phyloP scores from a whole-genome alignment of 2,113 vertebrate species.

The Cettia cetti region DNA sequence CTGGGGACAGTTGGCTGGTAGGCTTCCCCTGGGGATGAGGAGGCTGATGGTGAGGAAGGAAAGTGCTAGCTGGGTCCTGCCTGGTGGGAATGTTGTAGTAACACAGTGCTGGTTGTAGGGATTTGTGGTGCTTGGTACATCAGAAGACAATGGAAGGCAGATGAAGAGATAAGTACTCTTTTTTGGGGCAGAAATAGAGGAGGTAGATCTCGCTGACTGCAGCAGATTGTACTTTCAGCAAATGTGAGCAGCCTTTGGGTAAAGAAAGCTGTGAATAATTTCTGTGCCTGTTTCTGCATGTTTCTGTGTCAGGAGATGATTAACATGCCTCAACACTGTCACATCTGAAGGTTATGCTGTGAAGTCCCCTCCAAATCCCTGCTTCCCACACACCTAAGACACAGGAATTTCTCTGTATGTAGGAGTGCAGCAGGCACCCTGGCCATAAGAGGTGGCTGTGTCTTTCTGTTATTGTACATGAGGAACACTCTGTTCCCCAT shows the following conservation, averaged over 20 bases:
- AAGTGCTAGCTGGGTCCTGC: not conserved
- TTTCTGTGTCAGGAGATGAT: not conserved
- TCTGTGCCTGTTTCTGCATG: not conserved
- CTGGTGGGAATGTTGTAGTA: not conserved
- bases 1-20: not conserved
- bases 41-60: not conserved
- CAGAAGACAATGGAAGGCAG: not conserved
- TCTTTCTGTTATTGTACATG: not conserved
- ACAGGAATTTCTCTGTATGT: not conserved
- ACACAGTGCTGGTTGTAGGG: not conserved
- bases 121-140: not conserved
- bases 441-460: not conserved
- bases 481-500: not conserved
- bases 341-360: not conserved
- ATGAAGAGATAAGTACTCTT: accelerated
- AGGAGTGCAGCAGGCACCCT: not conserved
- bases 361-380: not conserved
- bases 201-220: not conserved
- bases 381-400: not conserved
- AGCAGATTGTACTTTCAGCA: not conserved
- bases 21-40: not conserved
- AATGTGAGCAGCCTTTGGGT: not conserved
- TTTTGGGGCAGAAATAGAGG: not conserved
- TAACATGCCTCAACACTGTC: not conserved
- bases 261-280: not conserved